Percentiles rank a stretch among this genome's conserved stretches.
Evolutionary conservation across 2,888 invertebrate species (phyloP).

Genomic region (Cistogaster globosa): DNA sequence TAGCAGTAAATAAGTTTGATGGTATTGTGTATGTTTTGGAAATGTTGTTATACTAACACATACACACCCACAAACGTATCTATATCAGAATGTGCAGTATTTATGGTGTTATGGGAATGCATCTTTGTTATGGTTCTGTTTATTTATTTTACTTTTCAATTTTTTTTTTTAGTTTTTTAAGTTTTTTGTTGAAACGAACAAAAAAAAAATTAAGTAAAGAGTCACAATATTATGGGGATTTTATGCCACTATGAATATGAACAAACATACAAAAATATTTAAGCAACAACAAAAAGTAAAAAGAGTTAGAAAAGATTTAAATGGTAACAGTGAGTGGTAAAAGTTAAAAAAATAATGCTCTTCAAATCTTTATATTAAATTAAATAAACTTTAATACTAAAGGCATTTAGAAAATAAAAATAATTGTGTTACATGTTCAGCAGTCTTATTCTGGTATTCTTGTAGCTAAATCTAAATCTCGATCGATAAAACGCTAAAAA

Average conservation of each 20-base stretch:
- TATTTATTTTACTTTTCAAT: slow-evolving; percentile 18
- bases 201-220: slow-evolving; percentile 47
- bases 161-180: slow-evolving; percentile 42
- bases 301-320: slow-evolving; percentile 23
- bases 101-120: slow-evolving; percentile 58
- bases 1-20: slow-evolving; percentile 15
- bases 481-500: too few species aligned
- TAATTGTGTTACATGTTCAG: too few species aligned
- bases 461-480: too few species aligned
- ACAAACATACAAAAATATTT: slow-evolving; percentile 18
- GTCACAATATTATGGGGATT: slow-evolving; percentile 68
- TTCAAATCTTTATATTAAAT: background rate
- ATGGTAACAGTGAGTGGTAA: slow-evolving; percentile 37
- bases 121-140: slow-evolving; percentile 57
- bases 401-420: too few species aligned
- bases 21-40: slow-evolving; percentile 28
- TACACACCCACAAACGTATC: slow-evolving; percentile 3
- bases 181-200: slow-evolving; percentile 53
- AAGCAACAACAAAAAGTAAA: background rate
- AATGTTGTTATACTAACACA: slow-evolving; percentile 28
- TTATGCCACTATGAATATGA: slow-evolving; percentile 53
- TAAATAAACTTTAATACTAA: background rate
- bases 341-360: background rate
- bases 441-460: too few species aligned
- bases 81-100: slow-evolving; percentile 40